These are phyloP conservation scores for Nomada fucata DNA, from an alignment of 2,888 invertebrate genomes.

Conservation along the genomic window DNA sequence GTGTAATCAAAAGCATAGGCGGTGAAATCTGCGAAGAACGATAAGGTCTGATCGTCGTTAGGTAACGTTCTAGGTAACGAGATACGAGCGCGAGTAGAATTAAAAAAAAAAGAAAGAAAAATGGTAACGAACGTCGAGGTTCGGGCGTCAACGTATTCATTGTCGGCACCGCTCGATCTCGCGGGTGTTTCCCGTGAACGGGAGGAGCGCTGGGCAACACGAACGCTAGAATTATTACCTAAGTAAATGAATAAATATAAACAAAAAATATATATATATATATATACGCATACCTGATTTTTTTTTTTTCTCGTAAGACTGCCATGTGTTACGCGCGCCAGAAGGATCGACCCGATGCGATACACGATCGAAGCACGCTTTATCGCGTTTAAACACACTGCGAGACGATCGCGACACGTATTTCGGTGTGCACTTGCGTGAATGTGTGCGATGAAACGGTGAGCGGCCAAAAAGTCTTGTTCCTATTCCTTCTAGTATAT, in stretches of 20 bases:
- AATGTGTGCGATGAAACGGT: constrained; percentile 56
- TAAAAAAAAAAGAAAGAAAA: not conserved
- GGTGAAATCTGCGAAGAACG: constrained; percentile 48
- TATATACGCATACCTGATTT: constrained; percentile 63
- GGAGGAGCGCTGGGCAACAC: constrained; percentile 28
- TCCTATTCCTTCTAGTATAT: constrained; percentile 79
- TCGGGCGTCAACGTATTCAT: constrained; percentile 12
- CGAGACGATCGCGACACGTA: constrained; percentile 53
- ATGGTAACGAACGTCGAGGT: constrained; percentile 25
- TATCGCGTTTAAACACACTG: constrained; percentile 47
- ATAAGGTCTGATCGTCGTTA: constrained; percentile 58
- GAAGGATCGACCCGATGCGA: constrained; percentile 48
- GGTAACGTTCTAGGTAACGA: constrained; percentile 55
- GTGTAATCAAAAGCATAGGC: constrained; percentile 64
- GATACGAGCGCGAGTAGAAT: constrained; percentile 33
- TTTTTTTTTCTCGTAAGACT: constrained; percentile 60
- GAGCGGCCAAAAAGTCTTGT: constrained; percentile 77
- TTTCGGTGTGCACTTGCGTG: constrained; percentile 19
- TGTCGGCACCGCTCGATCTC: constrained; percentile 27
- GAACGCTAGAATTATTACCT: constrained; percentile 48
- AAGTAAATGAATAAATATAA: constrained; percentile 54
- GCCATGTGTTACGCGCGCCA: constrained; percentile 63
- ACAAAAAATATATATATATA: constrained; percentile 40
- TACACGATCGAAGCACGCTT: constrained; percentile 54
- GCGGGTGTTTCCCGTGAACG: constrained; percentile 42